A percentile compares a stretch with the other conserved stretches of the same genome.
Conservation (phyloP, 2,797 vertebrate species). For the Eulemur rubriventer region DNA sequence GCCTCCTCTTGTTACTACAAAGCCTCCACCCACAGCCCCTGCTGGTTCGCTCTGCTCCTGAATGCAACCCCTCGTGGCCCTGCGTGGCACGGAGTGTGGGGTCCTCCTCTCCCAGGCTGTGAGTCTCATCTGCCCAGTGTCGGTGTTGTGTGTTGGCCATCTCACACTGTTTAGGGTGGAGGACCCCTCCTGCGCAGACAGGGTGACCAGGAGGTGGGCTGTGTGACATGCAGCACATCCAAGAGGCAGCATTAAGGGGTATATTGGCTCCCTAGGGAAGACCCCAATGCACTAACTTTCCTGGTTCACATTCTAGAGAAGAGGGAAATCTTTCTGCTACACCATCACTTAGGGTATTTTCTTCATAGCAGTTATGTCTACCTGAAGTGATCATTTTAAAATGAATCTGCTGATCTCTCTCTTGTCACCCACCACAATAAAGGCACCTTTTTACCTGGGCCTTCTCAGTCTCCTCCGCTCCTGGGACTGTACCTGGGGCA, state of each 20-base stretch:
- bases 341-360: not conserved
- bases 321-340: not conserved
- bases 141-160: not conserved
- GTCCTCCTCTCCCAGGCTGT: not conserved
- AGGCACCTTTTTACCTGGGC: not conserved
- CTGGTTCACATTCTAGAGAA: not conserved
- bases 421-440: not conserved
- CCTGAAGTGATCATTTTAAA: not conserved
- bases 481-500: not conserved
- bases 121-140: not conserved
- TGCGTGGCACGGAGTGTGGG: not conserved
- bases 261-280: not conserved
- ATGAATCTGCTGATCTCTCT: not conserved
- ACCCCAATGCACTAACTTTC: not conserved
- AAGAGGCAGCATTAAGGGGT: not conserved
- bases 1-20: not conserved
- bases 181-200: not conserved
- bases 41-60: not conserved
- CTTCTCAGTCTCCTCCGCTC: not conserved
- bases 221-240: not conserved
- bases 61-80: not conserved
- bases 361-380: not conserved
- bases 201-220: not conserved
- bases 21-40: not conserved
- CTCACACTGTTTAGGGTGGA: not conserved